Base-by-base conservation (phyloP, 2,888 invertebrate species). In the Megamerina dolium region DNA sequence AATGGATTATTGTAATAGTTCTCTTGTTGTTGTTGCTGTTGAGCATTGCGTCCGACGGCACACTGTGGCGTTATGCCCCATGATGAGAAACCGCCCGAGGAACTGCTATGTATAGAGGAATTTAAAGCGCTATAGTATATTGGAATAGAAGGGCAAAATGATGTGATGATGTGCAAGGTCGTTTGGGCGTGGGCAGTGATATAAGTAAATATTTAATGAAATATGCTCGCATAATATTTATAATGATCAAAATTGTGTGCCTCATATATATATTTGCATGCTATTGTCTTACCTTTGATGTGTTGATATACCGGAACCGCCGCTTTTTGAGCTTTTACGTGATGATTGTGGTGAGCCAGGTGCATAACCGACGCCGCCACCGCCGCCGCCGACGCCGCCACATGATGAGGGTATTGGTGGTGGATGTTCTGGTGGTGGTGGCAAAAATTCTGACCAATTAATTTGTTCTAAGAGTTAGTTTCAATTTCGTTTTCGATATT, bases 341-440 rank as follows among this genome's bases (percentile, higher is more conserved):
- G 69, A 70, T 1, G 72, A 68, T 41, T 68, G 69, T 19, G 72
- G 72, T 21, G 71, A 71, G 6, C 67, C 68, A 16, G 70, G 69
- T 4, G 67, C 60, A 57, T 70, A 72, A 38, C 63, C n/a, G n/a
- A n/a, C n/a, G n/a, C n/a, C n/a, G n/a, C n/a, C n/a, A n/a, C 64
- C 58, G 31, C 39, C 59, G 37, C 64, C 54, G 45, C 55, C 53
- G 13, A 26, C 29, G 21, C 39, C 39, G 29, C 53, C 63, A 41
- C 65, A 65, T 10, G 59, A 58, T 18, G 66, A 66, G 10, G 72
- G 75, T 44, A 75, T 70, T 38, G 79, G 78, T 16, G 79, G 79
- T 20, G 78, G 78, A 63, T 78, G 77, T 56, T 77, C 77, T 19
- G 79, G 78, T 42, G 79, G 78, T 38, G 79, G 78, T 21, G 78